These are phyloP conservation scores for Styela clava DNA, from an alignment of 23 tunicate genomes.

Conservation along the genomic window DNA sequence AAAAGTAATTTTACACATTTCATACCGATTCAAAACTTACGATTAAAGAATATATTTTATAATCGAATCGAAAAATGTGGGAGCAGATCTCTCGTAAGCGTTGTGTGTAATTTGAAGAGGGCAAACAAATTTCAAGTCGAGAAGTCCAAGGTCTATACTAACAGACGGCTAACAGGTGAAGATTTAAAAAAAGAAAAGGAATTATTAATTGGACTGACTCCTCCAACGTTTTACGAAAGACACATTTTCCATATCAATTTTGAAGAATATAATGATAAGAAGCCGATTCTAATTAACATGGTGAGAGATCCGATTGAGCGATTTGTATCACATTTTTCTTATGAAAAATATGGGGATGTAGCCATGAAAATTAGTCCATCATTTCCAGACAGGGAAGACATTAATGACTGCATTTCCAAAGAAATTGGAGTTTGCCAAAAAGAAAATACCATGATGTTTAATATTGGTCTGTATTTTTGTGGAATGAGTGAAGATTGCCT, in stretches of 20 bases:
- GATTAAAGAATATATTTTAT: conserved; percentile 41
- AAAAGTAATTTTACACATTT: too few species aligned
- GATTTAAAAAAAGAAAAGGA: conserved; percentile 39
- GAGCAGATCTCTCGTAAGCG: conserved; percentile 72
- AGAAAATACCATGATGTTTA: conserved; percentile 48
- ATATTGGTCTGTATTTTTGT: conserved; percentile 88
- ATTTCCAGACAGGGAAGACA: conserved; percentile 22
- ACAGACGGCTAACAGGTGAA: conserved; percentile 28
- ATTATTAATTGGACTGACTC: conserved; percentile 22
- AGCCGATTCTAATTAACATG: conserved; percentile 81
- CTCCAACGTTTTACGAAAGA: conserved; percentile 76
- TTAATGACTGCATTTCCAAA: conserved; percentile 72
- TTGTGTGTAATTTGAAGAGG: conserved; percentile 30
- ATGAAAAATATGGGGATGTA: conserved; percentile 58
- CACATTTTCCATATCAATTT: conserved; percentile 78
- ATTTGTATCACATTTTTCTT: conserved; percentile 80
- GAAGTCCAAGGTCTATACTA: conserved; percentile 25
- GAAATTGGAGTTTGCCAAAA: conserved; percentile 47
- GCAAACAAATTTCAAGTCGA: conserved; percentile 39
- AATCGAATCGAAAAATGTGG: conserved; percentile 98
- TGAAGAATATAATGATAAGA: neutral
- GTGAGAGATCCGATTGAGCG: conserved; percentile 94
- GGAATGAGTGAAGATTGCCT: conserved; percentile 44
- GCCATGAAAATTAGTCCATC: neutral
- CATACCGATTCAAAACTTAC: neutral